Evolutionary conservation across 2,113 vertebrate genomes (phyloP).

Genomic region (Rhynchomys soricoides): DNA sequence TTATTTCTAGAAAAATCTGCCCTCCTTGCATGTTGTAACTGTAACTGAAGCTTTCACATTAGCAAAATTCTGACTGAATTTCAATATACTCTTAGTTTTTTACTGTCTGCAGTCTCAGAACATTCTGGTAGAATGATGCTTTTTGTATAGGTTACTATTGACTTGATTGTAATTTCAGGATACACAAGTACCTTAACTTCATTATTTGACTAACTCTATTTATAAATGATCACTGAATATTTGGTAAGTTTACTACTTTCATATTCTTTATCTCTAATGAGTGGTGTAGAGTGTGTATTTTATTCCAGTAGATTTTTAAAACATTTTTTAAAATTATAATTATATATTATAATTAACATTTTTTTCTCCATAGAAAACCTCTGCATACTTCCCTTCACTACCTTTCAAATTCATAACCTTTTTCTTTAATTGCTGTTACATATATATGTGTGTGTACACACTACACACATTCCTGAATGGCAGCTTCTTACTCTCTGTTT

Average conservation of each 20-base stretch:
- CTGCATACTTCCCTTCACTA: neutral
- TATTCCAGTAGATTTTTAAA: neutral
- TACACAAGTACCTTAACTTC: neutral
- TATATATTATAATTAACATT: neutral
- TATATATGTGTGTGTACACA: neutral
- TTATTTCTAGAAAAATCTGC: neutral
- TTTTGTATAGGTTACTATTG: neutral
- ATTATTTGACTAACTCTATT: neutral
- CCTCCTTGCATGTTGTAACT: neutral
- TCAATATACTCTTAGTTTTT: neutral
- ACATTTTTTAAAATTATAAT: neutral
- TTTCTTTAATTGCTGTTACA: neutral
- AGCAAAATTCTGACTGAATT: neutral
- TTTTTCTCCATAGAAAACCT: neutral
- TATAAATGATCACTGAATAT: neutral
- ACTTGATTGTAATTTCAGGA: neutral
- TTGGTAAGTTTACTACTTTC: neutral
- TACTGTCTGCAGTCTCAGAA: neutral
- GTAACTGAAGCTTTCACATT: neutral
- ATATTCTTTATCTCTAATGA: neutral
- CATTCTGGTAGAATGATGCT: neutral
- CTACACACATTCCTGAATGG: neutral
- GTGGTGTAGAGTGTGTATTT: neutral
- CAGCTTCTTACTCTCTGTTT: no score
- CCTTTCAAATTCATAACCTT: neutral